Percentiles rank a stretch among this genome's conserved stretches.
These are phyloP conservation scores for Phyllostomus hastatus DNA, from an alignment of 2,113 vertebrate species.

Conservation along the genomic window DNA sequence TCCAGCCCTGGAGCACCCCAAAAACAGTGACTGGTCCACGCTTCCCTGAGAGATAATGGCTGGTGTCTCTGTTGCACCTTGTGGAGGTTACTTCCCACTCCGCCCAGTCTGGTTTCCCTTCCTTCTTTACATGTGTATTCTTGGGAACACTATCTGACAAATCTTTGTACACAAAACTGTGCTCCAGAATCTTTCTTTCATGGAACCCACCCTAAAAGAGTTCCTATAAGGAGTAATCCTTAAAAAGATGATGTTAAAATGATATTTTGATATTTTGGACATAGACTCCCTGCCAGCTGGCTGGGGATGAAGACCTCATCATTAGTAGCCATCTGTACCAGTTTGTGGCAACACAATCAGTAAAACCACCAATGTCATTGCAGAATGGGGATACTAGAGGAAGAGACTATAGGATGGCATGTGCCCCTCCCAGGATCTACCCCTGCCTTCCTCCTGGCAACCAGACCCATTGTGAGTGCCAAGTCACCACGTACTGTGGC, in stretches of 20 bases:
- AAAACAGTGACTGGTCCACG: background rate
- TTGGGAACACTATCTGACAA: background rate
- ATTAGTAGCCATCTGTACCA: background rate
- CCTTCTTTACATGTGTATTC: accelerated
- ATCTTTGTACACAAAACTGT: background rate
- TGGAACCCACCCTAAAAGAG: background rate
- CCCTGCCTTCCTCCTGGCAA: background rate
- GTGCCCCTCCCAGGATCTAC: too few relatives aligned
- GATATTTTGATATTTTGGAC: too few relatives aligned
- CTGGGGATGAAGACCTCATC: background rate
- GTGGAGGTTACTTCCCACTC: background rate
- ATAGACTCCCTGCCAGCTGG: too few relatives aligned
- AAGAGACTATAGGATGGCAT: background rate
- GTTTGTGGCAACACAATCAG: too few relatives aligned
- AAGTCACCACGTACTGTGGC: too few relatives aligned
- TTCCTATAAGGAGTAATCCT: background rate
- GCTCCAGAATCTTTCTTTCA: background rate
- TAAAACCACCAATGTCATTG: background rate
- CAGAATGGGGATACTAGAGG: background rate
- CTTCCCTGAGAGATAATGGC: background rate
- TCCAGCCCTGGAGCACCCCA: background rate
- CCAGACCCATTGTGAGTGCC: background rate
- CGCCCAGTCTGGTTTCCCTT: background rate
- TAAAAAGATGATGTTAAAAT: too few relatives aligned
- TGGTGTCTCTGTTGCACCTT: background rate